Conservation (phyloP, 2,113 vertebrate genomes). For the Phalacrocorax brasilianus region DNA sequence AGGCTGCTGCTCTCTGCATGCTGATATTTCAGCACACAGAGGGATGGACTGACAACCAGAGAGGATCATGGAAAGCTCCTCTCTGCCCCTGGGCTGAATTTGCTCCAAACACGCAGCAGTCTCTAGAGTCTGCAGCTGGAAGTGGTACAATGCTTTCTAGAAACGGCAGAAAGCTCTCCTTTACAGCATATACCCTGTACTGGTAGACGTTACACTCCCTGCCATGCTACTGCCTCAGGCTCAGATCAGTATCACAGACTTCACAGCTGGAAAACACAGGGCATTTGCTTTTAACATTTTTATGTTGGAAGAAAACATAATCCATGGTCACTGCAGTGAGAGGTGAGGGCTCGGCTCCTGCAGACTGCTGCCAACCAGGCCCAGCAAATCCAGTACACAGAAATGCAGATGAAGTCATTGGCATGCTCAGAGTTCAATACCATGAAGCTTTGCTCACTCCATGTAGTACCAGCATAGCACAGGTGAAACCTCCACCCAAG, state of each 20-base stretch:
- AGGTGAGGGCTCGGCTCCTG: not conserved
- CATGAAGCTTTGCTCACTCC: not conserved
- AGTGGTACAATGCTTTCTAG: not conserved
- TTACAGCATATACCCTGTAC: too few species aligned
- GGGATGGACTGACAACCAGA: not conserved
- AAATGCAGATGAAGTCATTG: not conserved
- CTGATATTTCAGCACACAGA: not conserved
- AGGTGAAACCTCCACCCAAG: not conserved
- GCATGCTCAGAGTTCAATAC: not conserved
- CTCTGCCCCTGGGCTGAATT: not conserved
- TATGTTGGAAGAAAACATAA: not conserved
- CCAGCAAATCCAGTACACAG: not conserved
- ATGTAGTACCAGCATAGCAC: not conserved
- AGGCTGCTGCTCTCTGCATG: not conserved
- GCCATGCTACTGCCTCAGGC: not conserved
- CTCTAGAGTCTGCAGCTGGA: not conserved
- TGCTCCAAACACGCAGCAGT: not conserved
- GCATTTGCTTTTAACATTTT: not conserved
- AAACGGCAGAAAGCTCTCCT: not conserved
- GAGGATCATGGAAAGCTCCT: not conserved
- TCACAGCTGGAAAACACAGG: accelerated
- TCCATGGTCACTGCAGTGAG: not conserved
- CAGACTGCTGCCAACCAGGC: not conserved
- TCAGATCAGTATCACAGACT: not conserved
- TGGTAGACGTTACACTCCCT: not conserved